Conservation (phyloP, 2,797 vertebrate genomes). For the Sus cebifrons region DNA sequence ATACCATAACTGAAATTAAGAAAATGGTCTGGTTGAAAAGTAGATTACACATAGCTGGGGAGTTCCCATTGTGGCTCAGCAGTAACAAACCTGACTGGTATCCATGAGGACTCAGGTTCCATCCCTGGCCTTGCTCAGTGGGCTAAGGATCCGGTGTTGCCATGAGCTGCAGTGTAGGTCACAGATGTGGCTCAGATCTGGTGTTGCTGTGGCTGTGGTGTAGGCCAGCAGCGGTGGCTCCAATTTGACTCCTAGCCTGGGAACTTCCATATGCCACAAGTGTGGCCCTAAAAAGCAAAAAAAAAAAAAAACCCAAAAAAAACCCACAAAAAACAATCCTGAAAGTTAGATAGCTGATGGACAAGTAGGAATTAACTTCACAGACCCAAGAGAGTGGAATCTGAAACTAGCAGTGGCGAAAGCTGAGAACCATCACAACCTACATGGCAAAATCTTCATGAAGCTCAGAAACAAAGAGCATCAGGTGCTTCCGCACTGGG, state of each 20-base stretch:
- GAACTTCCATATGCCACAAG: too few species aligned
- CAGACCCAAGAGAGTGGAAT: background rate
- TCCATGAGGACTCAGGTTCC: too few species aligned
- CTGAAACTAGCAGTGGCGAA: background rate
- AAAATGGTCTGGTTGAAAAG: background rate
- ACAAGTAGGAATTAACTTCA: background rate
- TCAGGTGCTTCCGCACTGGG: background rate
- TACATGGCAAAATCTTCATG: background rate
- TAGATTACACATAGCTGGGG: background rate
- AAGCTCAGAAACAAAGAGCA: background rate
- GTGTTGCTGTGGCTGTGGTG: too few species aligned
- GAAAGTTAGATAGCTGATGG: constrained; percentile 50
- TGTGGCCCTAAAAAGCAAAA: too few species aligned
- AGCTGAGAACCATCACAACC: background rate
- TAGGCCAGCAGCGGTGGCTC: too few species aligned
- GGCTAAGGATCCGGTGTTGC: too few species aligned
- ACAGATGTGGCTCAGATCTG: too few species aligned
- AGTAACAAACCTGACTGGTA: too few species aligned
- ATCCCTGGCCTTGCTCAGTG: too few species aligned
- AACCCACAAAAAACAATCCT: background rate
- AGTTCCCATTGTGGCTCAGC: background rate
- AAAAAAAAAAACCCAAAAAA: too few species aligned
- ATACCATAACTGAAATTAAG: background rate
- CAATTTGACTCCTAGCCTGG: too few species aligned
- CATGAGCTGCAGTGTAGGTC: too few species aligned